phyloP scores from a whole-genome alignment of 2,797 vertebrate species.

The Meriones psammophilus region DNA sequence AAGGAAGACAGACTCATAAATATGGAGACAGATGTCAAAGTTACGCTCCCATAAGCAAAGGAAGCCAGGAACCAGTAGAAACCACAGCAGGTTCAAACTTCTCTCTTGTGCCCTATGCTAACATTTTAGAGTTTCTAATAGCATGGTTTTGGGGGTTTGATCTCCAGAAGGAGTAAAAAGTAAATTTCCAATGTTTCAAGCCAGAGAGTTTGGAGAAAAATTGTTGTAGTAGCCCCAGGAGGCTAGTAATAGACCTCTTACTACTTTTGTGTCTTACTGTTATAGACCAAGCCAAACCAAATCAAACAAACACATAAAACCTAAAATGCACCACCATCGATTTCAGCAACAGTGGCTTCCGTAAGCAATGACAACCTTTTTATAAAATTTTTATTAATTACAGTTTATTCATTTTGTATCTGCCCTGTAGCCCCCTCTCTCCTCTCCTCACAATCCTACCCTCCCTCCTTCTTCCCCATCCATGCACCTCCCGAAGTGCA shows the following conservation, averaged over 20 bases:
- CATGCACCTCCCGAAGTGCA: too few relatives aligned
- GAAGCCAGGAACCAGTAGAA: neutral
- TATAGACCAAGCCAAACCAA: neutral
- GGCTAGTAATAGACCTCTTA: neutral
- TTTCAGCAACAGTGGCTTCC: neutral
- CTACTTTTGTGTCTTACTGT: neutral
- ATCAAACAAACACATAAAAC: neutral
- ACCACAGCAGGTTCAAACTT: neutral
- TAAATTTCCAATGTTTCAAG: slow-evolving; percentile 37
- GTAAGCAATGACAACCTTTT: neutral
- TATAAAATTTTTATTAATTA: too few relatives aligned
- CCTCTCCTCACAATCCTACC: too few relatives aligned
- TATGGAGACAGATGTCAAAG: neutral
- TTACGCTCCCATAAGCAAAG: neutral
- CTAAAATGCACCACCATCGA: neutral
- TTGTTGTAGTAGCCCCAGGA: neutral
- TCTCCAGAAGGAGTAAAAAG: neutral
- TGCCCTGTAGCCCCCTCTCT: too few relatives aligned
- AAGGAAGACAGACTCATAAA: neutral
- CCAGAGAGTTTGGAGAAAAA: slow-evolving; percentile 8
- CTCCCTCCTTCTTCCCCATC: too few relatives aligned
- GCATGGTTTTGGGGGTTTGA: neutral
- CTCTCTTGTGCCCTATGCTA: neutral
- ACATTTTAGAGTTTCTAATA: neutral
- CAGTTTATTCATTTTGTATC: too few relatives aligned